Evolutionary conservation across 2,888 invertebrate species (phyloP), one percentile per base, ranked within the genome.

Genomic region (Yponomeuta plumbellus): DNA sequence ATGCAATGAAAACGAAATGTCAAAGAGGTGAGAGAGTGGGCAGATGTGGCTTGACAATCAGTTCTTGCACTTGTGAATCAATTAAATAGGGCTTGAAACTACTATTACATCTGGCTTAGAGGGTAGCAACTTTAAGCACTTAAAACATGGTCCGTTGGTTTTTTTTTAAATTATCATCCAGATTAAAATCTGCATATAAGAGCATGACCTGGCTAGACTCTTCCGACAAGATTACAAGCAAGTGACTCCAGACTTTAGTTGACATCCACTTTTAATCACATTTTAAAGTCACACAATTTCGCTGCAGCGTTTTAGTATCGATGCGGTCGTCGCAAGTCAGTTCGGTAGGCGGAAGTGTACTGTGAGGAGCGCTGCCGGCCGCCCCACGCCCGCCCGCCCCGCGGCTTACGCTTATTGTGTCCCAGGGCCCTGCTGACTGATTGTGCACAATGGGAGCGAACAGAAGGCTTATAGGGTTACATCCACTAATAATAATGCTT

Each of bases 341-440:
- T 70, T 72, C 75, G 74, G 68, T 69, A 71, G 75, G 70, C 76
- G 75, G 77, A 75, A 78, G 76, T 75, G 73, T 78, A 86, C 85
- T 85, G 85, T 77, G 70, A 84, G 84, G 87, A 84, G 78, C 82
- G 83, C 84, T 84, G 34, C 34, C 61, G 21, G 65, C 57, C 86
- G 83, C 83, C 83, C 84, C 83, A 74, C 77, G 75, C 66, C 75
- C 75, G 75, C 77, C 81, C 84, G 81, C 83, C 34, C 68, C 68
- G 74, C 69, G 84, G 86, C 85, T 87, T 84, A 87, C 85, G 82
- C 82, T 87, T 88, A 89, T 88, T 87, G 87, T 82, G 80, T 80
- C 85, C 86, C 83, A 71, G 78, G 81, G 83, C 76, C 74, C 74
- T 76, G 71, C 62, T 79, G 76, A 78, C 79, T 80, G 83, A 86